These are phyloP conservation scores for Physocephala rufipes DNA, from an alignment of 2,888 invertebrate genomes.

Conservation along the genomic window DNA sequence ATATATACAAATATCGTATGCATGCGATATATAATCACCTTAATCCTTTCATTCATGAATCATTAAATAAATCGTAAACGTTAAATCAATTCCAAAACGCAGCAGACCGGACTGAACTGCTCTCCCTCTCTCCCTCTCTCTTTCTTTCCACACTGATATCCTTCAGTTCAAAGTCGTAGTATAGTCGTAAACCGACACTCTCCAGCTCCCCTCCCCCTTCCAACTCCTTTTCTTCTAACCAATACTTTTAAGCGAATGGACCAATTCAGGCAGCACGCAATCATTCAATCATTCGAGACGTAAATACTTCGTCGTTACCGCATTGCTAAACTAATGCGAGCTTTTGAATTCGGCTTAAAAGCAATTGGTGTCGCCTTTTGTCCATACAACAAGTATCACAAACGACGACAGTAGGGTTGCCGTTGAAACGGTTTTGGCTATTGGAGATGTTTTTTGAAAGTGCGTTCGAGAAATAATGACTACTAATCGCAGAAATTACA, in stretches of 20 bases:
- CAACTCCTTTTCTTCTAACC: not conserved
- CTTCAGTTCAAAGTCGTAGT: not conserved
- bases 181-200: not conserved
- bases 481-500: too few species aligned
- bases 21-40: too few species aligned
- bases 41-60: slow-evolving; percentile 48
- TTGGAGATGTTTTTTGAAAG: not conserved
- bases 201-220: not conserved
- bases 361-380: slow-evolving; percentile 34
- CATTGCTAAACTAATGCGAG: not conserved
- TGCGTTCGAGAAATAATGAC: too few species aligned
- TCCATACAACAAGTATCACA: not conserved
- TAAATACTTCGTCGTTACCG: not conserved
- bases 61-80: slow-evolving; percentile 48
- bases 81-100: slow-evolving; percentile 42
- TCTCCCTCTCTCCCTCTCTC: not conserved
- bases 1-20: too few species aligned
- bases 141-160: not conserved
- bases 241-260: not conserved
- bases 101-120: not conserved
- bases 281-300: slow-evolving; percentile 40
- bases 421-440: not conserved
- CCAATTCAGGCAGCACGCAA: slow-evolving; percentile 39
- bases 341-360: slow-evolving; percentile 15
- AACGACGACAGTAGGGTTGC: too few species aligned